Evolutionary conservation across 2,797 vertebrate species (phyloP).

Genomic region (Petrocephalus schoutedeni): DNA sequence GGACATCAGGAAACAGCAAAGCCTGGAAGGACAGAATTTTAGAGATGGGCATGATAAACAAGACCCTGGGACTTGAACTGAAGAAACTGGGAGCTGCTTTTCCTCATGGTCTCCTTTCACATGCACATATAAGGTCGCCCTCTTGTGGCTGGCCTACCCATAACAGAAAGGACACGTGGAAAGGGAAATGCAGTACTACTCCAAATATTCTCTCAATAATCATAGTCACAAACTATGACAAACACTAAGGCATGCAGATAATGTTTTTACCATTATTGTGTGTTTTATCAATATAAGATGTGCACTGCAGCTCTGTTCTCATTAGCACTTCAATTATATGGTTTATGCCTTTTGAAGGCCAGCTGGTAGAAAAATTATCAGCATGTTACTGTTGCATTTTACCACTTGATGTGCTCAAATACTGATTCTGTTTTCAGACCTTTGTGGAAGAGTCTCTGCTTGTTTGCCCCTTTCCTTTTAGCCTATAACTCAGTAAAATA

Average conservation of each 20-base stretch:
- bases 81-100: background rate
- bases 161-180: background rate
- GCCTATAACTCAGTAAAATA: background rate
- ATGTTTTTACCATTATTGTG: background rate
- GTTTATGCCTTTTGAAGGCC: background rate
- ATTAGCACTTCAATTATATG: background rate
- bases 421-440: background rate
- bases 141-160: background rate
- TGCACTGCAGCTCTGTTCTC: background rate
- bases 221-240: background rate
- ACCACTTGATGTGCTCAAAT: background rate
- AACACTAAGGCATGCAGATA: background rate
- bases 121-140: background rate
- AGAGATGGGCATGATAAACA: background rate
- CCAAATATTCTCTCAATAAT: background rate
- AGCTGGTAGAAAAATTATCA: background rate
- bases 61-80: background rate
- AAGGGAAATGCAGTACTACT: background rate
- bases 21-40: background rate
- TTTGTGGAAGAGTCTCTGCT: background rate
- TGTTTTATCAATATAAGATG: background rate
- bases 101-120: background rate
- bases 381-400: background rate
- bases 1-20: background rate
- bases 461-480: background rate